These are phyloP conservation scores for Anorthoa munda DNA, from an alignment of 2,888 invertebrate species.

Conservation along the genomic window DNA sequence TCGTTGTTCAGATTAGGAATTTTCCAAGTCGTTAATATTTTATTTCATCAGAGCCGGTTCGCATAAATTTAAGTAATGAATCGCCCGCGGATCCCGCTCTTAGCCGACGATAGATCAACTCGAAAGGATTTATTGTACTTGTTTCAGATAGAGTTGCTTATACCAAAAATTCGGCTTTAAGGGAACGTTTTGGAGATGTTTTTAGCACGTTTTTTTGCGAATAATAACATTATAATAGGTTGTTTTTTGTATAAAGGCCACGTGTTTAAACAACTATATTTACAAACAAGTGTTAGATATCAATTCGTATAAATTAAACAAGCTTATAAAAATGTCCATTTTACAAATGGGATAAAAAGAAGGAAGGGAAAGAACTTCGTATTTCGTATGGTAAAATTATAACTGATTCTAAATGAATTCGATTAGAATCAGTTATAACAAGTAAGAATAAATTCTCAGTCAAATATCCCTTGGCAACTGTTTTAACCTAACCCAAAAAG, in stretches of 20 bases:
- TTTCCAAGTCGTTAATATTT: conserved; percentile 64
- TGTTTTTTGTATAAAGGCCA: neutral
- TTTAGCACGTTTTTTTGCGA: neutral
- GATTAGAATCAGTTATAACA: neutral
- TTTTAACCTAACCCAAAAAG: neutral
- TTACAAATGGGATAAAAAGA: too few relatives aligned
- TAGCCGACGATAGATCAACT: conserved; percentile 64
- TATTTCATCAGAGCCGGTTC: conserved; percentile 61
- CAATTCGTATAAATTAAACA: too few relatives aligned
- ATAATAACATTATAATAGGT: neutral
- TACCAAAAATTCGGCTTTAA: conserved; percentile 28
- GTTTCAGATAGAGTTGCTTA: conserved; percentile 55
- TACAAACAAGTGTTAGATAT: too few relatives aligned
- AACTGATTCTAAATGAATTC: neutral
- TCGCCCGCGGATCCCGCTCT: conserved; percentile 52
- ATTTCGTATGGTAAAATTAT: neutral
- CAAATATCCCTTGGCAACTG: neutral
- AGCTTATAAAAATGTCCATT: too few relatives aligned
- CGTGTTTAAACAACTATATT: too few relatives aligned
- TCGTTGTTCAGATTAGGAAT: conserved; percentile 54
- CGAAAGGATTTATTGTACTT: conserved; percentile 62
- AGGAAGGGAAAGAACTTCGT: too few relatives aligned
- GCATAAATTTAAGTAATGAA: conserved; percentile 63
- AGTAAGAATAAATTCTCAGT: neutral
- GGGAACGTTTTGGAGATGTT: conserved; percentile 12